Evolutionary conservation across 1,140 invertebrate genomes (phyloP), one percentile per base, ranked within the genome.

Genomic region (Eciton burchellii): DNA sequence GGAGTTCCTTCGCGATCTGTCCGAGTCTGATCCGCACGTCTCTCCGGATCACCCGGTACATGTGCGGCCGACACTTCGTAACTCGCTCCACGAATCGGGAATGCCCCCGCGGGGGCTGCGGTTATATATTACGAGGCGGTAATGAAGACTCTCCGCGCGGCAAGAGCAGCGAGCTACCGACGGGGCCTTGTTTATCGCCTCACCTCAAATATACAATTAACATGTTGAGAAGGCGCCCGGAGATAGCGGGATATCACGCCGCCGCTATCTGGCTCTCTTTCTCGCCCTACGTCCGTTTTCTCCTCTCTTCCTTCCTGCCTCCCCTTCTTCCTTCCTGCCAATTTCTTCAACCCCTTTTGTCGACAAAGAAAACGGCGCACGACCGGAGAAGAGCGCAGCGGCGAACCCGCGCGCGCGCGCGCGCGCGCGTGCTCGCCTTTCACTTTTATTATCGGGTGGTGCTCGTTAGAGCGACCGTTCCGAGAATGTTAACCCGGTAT

Each of bases 201-300:
- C 87, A 73, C 82, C 87, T 89, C 85, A 89, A 89, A 89, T 90
- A 89, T 90, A 90, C 87, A 89, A 90, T 90, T 90, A 90, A 90
- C 89, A 87, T 88, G 88, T 89, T 88, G 87, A 89, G 86, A 89
- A 87, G 74, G 16, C 77, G 83, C 77, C 74, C 70, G 35, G 43
- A 74, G 83, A 68, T 66, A 66, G 8, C 16, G 9, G 14, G 16
- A 35, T 72, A 63, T 60, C 14, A 29, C 63, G 16, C 12, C 11
- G 24, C 47, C 45, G 16, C 0, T 16, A 19, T 68, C 62, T 77
- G 35, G 2, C n/a, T 60, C 62, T 63, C 35, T 35, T n/a, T 62
- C 29, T n/a, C 26, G 26, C 14, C 24, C 57, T 29, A 16, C 24
- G 11, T 19, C 60, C 12, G 2, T 43, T 19, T n/a, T 41, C 45